Evolutionary conservation across 2,113 vertebrate species (phyloP), one percentile per base, ranked within the genome.

Genomic region (Otis tarda): DNA sequence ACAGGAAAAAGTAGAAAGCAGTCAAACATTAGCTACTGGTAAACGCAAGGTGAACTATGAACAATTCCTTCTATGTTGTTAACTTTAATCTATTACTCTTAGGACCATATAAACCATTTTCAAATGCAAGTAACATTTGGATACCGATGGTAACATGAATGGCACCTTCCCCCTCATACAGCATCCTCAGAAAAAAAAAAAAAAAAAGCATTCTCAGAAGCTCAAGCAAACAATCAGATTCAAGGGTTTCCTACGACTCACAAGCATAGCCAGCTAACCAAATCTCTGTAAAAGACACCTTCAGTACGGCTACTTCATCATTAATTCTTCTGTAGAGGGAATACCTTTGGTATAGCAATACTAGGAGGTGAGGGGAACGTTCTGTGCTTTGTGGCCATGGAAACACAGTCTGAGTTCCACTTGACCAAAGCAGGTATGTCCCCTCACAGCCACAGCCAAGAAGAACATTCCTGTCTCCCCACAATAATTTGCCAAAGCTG

Each of bases 361-460:
- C 2, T 11, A 18, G 3, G 8, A 16, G 14, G 6, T 23, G 22
- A 75, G 56, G 23, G 41, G 23, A 60, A 52, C 0, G 10, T 6
- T 13, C 6, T 69, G 30, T 52, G 39, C 67, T 85, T 82, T 30
- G 16, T 21, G 50, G 25, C 39, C 53, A 55, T 30, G 30, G 52
- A 53, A 80, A 73, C 8, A 30, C 14, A 57, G 49, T 2, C 19
- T 3, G 16, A 79, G 27, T 12, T 69, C 53, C 68, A 43, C 18
- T 18, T 25, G 18, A 56, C 15, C 49, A 74, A 56, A 63, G 68
- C 33, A 90, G 14, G 2, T 47, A 14, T 17, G 15, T 28, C 41
- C 39, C 33, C 31, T 43, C 52, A 52, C 0, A 0, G 35, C 33
- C 64, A 56, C 0, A 3, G 39, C 16, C 28, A 81, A 31, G 57